phyloP scores from a whole-genome alignment of 2,797 vertebrate genomes.

The Premnoplex brunnescens region DNA sequence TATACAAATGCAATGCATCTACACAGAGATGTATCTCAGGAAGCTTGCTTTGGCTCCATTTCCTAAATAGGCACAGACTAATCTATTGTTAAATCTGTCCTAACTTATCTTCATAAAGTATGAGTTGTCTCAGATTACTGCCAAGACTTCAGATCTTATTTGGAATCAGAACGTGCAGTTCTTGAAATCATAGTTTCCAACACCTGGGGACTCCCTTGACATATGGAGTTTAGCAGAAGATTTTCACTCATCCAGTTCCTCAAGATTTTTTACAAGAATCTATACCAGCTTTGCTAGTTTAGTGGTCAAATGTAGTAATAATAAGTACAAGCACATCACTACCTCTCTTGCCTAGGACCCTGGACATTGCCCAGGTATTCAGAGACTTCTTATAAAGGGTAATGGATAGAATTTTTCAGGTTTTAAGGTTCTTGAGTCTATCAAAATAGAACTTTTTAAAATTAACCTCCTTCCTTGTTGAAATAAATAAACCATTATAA shows the following conservation, averaged over 20 bases:
- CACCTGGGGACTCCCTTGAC: not conserved
- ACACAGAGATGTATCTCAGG: not conserved
- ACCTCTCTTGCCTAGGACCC: not conserved
- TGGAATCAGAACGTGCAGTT: not conserved
- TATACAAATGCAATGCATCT: not conserved
- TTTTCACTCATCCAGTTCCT: not conserved
- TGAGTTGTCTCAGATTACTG: not conserved
- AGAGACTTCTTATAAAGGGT: not conserved
- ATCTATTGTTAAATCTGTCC: not conserved
- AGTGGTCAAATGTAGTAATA: not conserved
- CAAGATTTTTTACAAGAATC: not conserved
- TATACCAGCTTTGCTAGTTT: not conserved
- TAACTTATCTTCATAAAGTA: not conserved
- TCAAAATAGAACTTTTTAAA: not conserved
- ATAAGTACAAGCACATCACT: not conserved
- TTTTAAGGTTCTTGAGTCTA: not conserved
- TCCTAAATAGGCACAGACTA: not conserved
- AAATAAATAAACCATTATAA: not conserved
- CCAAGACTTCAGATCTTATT: not conserved
- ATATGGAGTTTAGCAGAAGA: not conserved
- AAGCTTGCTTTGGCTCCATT: not conserved
- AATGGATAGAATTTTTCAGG: not conserved
- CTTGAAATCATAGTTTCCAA: not conserved
- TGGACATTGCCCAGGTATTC: not conserved
- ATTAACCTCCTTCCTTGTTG: not conserved